These are phyloP conservation scores for Theocolax elegans DNA, from an alignment of 1,140 invertebrate genomes.

Conservation along the genomic window DNA sequence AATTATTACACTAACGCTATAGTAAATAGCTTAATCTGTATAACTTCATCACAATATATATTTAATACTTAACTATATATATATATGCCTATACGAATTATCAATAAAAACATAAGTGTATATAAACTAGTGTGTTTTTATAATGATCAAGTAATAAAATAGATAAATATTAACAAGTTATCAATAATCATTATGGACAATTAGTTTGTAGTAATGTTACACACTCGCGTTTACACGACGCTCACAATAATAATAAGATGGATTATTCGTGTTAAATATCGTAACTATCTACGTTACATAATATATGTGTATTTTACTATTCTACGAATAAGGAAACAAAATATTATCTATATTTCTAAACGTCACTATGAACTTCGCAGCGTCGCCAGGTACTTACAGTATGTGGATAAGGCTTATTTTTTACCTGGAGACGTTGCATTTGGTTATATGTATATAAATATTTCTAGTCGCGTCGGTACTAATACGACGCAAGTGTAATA, in stretches of 20 bases:
- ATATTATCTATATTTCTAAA: slow-evolving; percentile 35
- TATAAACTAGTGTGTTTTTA: neutral
- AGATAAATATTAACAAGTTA: slow-evolving; percentile 23
- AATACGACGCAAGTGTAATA: slow-evolving; percentile 7
- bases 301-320: slow-evolving; percentile 54
- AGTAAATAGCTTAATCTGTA: slow-evolving; percentile 4
- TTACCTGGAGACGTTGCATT: slow-evolving; percentile 28
- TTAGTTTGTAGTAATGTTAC: slow-evolving; percentile 46
- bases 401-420: too few relatives aligned
- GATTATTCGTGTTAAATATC: slow-evolving; percentile 51
- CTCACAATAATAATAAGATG: slow-evolving; percentile 53
- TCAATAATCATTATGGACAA: slow-evolving; percentile 23
- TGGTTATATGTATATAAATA: neutral
- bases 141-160: neutral
- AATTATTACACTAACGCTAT: slow-evolving; percentile 47
- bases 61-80: slow-evolving; percentile 50
- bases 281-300: slow-evolving; percentile 60
- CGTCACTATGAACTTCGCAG: slow-evolving; percentile 24
- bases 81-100: slow-evolving; percentile 21
- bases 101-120: neutral
- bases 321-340: slow-evolving; percentile 51
- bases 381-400: slow-evolving; percentile 3
- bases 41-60: slow-evolving; percentile 41
- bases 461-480: slow-evolving; percentile 19
- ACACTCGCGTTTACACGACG: too few relatives aligned